Base-by-base conservation (phyloP, 2,113 vertebrate species). In the Pelmatolapia mariae region DNA sequence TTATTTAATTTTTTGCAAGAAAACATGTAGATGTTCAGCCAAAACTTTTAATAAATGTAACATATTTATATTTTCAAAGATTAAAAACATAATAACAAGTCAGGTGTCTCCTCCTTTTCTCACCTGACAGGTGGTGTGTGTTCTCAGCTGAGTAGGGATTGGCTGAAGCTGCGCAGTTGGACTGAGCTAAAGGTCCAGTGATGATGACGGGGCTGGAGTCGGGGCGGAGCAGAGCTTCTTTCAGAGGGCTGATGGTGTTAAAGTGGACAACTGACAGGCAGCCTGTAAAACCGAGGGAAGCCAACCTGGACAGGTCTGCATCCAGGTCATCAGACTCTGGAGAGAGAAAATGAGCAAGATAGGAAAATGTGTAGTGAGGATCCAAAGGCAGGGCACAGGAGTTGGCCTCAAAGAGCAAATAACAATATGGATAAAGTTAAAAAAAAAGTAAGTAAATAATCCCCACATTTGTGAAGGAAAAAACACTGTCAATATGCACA, bases 191-290 rank as follows among this genome's bases (percentile, higher is more conserved):
- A 2, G 92, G 96, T n/a, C 98, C 98, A 7, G 93, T 97, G 81
- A 98, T 89, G 45, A 87, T 90, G 80, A 99, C 82, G 0, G 97
- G 96, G 85, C 95, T 95, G 47, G 95, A 94, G 93, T 92, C 95
- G 4, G 96, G 93, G 83, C 96, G 95, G 7, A 96, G 94, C 84
- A 99, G 93, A 2, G 97, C 98, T 2, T 97, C 97, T 84, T 99
- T 99, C 93, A 99, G 94, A 19, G 98, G 98, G 36, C 97, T 95
- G 92, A 98, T 92, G 59, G 97, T 96, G 94, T 98, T 98, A 84
- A 99, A 97, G 93, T 96, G 97, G 79, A 99, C 97, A 2, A 97
- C 97, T 3, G 98, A 98, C 24, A 99, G 97, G 85, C 98, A 99
- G 84, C 98, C 98, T 7, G 89, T 93, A 92, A 98, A 99, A 56